Evolutionary conservation across 2,888 invertebrate genomes (phyloP).

Genomic region (Torymus aiolomorphi): DNA sequence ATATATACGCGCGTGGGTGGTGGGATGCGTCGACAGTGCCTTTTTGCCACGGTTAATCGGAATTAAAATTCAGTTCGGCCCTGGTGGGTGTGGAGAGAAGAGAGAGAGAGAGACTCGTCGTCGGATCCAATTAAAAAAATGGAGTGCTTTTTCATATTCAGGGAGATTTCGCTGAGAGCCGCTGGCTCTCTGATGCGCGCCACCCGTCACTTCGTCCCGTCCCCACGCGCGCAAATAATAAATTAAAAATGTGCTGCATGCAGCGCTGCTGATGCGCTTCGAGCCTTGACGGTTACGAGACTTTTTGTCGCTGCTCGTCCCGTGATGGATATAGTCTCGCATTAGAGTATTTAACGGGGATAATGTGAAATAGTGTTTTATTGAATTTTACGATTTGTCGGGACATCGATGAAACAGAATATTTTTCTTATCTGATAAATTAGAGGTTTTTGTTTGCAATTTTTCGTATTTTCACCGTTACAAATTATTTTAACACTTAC

Average conservation of each 20-base stretch:
- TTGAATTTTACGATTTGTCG: not conserved
- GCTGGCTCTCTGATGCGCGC: not conserved
- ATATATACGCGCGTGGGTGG: slow-evolving; percentile 7
- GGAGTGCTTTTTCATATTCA: slow-evolving; percentile 73
- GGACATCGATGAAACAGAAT: not conserved
- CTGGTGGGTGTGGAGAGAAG: too few species aligned
- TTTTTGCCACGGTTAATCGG: slow-evolving; percentile 59
- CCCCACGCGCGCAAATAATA: slow-evolving; percentile 67
- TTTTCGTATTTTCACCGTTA: too few species aligned
- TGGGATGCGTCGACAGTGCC: not conserved
- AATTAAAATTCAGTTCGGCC: slow-evolving; percentile 71
- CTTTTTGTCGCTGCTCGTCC: too few species aligned
- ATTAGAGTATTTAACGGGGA: slow-evolving; percentile 7
- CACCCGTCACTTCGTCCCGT: slow-evolving; percentile 34
- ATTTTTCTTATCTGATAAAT: too few species aligned
- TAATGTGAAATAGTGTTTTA: not conserved
- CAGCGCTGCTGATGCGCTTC: not conserved
- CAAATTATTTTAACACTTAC: too few species aligned
- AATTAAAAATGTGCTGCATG: slow-evolving; percentile 67
- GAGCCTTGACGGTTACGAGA: too few species aligned
- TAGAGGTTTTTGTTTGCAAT: too few species aligned
- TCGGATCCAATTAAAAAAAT: slow-evolving; percentile 70
- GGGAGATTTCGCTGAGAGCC: slow-evolving; percentile 49
- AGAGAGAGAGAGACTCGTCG: slow-evolving; percentile 11
- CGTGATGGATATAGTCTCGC: not conserved